Conservation (phyloP, 2,888 invertebrate species). For the Rhamphomyia laevipes region DNA sequence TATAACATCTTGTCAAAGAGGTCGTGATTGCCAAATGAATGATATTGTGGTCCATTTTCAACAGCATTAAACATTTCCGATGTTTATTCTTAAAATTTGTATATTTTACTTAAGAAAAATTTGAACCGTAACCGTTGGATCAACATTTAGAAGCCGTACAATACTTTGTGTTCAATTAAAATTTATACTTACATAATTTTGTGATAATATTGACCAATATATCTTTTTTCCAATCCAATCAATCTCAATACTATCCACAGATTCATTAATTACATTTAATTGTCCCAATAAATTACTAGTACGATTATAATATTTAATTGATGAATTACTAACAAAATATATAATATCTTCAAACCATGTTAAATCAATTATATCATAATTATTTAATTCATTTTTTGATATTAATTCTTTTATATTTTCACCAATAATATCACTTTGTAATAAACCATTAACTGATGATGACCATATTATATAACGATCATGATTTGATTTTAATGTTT, state of each 20-base stretch:
- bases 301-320: slow-evolving; percentile 57
- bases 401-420: slow-evolving; percentile 59
- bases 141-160: too few relatives aligned
- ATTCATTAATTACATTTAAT: slow-evolving; percentile 20
- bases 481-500: slow-evolving; percentile 45
- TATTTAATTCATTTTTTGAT: slow-evolving; percentile 46
- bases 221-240: slow-evolving; percentile 85
- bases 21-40: too few relatives aligned
- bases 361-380: slow-evolving; percentile 55
- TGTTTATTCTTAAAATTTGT: too few relatives aligned
- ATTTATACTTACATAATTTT: slow-evolving; percentile 59
- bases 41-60: too few relatives aligned
- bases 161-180: too few relatives aligned
- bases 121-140: too few relatives aligned
- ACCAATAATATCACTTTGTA: slow-evolving; percentile 73
- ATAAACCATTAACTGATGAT: slow-evolving; percentile 57
- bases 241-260: slow-evolving; percentile 68
- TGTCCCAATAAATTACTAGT: slow-evolving; percentile 30
- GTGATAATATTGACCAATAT: slow-evolving; percentile 82
- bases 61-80: too few relatives aligned
- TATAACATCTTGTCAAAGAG: too few relatives aligned
- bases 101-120: too few relatives aligned
- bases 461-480: slow-evolving; percentile 53
- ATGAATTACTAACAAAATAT: slow-evolving; percentile 63
- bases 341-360: slow-evolving; percentile 66